Percentiles rank a stretch among this genome's conserved stretches.
Evolutionary conservation across 2,797 vertebrate species (phyloP).

Genomic region (Gymnopithys bicolor): DNA sequence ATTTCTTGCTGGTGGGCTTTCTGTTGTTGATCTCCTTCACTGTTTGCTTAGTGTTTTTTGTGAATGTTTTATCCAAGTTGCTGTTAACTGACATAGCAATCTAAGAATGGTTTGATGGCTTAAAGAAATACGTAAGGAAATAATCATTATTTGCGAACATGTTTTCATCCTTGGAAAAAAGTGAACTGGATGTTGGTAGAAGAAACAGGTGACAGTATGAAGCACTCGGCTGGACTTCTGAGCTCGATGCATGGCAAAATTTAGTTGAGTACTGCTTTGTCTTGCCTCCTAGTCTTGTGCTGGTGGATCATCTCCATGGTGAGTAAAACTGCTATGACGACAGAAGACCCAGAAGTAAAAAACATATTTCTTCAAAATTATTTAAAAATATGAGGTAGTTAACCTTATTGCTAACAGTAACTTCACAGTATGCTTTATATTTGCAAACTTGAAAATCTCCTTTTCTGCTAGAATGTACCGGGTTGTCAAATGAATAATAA

Average conservation of each 20-base stretch:
- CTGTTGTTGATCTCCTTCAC: not conserved
- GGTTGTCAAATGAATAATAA: not conserved
- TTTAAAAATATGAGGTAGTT: not conserved
- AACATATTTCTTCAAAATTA: not conserved
- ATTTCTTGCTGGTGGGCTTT: not conserved
- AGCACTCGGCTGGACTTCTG: not conserved
- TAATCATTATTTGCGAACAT: not conserved
- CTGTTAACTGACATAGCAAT: not conserved
- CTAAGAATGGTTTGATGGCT: not conserved
- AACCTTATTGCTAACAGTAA: not conserved
- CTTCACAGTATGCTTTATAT: not conserved
- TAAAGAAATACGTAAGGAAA: not conserved
- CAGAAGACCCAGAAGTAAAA: not conserved
- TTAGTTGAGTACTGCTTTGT: not conserved
- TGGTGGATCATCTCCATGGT: not conserved
- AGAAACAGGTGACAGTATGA: not conserved
- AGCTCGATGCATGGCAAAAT: not conserved
- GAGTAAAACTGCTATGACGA: not conserved
- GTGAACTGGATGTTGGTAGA: not conserved
- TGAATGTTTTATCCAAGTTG: not conserved
- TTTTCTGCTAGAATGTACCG: not conserved
- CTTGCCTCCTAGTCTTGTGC: not conserved
- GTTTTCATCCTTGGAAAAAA: not conserved
- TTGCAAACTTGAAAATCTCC: slow-evolving; percentile 12
- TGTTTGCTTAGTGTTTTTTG: not conserved